Base-by-base conservation (phyloP, 2,797 vertebrate genomes). In the Onychomys arenicola region DNA sequence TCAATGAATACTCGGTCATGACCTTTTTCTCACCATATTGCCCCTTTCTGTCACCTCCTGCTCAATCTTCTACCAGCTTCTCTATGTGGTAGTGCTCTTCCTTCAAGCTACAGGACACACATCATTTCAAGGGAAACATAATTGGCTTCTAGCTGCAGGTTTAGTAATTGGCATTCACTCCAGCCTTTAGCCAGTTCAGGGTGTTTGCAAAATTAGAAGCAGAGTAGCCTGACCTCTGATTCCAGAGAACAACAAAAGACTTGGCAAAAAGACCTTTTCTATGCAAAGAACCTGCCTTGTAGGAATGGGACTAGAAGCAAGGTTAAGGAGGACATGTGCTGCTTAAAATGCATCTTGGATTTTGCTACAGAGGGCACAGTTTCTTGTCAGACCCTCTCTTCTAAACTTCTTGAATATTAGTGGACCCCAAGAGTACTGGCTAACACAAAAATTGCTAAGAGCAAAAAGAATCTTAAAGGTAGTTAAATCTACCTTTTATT, bases 101-200 rank as follows among this genome's bases (percentile, higher is more conserved):
- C 57, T 77, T 96, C 94, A 94, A 93, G 91, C 90, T 82, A 57
- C 12, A 94, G 37, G 57, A 93, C 49, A 93, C 43, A 67, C 16
- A 82, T 91, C 91, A 96, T 78, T 93, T 94, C 96, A 93, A 90
- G 94, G 69, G 73, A 88, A 84, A 95, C 90, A 97, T 97, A 97
- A 97, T 97, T 97, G 95, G 80, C 86, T 96, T 90, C 90, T 94
- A 80, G 90, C 88, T 94, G 69, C 89, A 97, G 91, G 83, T 95
- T 10, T 93, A 67, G 91, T 93, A 94, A 96, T 97, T 97, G 97
- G 91, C 90, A 94, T 97, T 96, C 61, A 25, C 75, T 88, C 14
- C 13, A 91, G 76, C 67, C 78, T 89, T 94, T 81, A 84, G 90
- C 73, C 86, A 85, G 40, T 84, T 96, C 85, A 14, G 93, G 82